These are phyloP conservation scores for Aradophagus sp. DNA, from an alignment of 1,140 invertebrate genomes.

Conservation along the genomic window DNA sequence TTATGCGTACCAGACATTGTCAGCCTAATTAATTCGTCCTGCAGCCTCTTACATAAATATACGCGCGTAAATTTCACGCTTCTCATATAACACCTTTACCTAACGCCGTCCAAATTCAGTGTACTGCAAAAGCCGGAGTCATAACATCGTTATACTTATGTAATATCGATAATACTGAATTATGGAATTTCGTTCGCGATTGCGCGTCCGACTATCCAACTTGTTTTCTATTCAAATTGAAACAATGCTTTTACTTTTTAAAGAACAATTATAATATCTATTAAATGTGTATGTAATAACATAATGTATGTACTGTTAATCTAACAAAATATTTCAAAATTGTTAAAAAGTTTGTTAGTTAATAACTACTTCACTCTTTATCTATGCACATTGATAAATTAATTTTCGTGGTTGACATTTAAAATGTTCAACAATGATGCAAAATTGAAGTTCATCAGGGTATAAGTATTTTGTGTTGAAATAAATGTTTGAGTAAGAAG, in stretches of 20 bases:
- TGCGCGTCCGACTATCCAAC: constrained; percentile 3
- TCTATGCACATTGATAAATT: no score
- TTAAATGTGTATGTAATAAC: no score
- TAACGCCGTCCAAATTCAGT: constrained; percentile 37
- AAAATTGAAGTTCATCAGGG: no score
- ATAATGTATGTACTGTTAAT: no score
- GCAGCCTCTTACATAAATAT: constrained; percentile 18
- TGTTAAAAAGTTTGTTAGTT: no score
- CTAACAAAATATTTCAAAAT: no score
- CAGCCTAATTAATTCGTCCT: constrained; percentile 16
- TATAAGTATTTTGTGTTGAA: no score
- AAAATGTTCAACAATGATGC: no score
- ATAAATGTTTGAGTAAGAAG: no score
- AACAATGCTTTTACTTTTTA: neutral
- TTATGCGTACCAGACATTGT: constrained; percentile 9
- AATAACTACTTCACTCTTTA: no score
- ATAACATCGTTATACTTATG: constrained; percentile 21
- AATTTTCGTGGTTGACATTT: no score
- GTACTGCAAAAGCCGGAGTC: constrained; percentile 15
- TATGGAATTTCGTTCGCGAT: constrained; percentile 14
- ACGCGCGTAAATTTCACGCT: constrained; percentile 15
- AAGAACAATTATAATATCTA: no score
- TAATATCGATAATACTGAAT: constrained; percentile 33
- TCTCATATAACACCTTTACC: constrained; percentile 43
- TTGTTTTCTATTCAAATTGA: constrained; percentile 6